These are phyloP conservation scores for Sminthopsis crassicaudata DNA, from an alignment of 2,113 vertebrate species.

Conservation along the genomic window DNA sequence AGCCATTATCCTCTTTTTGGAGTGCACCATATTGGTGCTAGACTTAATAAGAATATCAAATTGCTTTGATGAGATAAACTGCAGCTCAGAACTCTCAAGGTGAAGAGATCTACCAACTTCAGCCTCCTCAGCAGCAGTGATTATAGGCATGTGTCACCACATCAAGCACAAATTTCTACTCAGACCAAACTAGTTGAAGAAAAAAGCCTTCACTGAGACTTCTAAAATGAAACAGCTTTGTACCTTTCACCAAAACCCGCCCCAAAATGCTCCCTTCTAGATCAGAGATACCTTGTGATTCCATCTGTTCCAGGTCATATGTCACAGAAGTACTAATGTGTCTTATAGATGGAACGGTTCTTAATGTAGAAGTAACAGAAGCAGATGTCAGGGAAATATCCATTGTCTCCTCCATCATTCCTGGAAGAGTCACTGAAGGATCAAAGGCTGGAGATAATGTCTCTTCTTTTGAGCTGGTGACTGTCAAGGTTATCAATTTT, in stretches of 20 bases:
- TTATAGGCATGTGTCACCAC: background rate
- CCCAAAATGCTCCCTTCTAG: conserved; percentile 39
- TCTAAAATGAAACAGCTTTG: background rate
- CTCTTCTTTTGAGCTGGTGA: conserved; percentile 68
- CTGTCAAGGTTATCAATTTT: conserved; percentile 52
- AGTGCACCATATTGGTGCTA: background rate
- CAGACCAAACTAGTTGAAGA: background rate
- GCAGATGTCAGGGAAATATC: conserved; percentile 60
- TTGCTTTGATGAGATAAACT: background rate
- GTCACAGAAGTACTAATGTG: conserved; percentile 77
- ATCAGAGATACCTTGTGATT: conserved; percentile 90
- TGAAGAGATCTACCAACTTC: background rate
- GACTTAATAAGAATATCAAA: background rate
- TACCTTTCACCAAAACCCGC: background rate
- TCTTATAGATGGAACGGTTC: conserved; percentile 71
- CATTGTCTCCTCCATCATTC: conserved; percentile 61
- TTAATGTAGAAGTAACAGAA: conserved; percentile 68
- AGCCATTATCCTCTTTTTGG: background rate
- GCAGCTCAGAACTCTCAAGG: background rate
- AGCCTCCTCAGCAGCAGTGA: background rate
- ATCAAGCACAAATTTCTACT: background rate
- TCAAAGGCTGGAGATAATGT: conserved; percentile 38
- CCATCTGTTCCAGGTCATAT: conserved; percentile 86
- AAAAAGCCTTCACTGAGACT: background rate
- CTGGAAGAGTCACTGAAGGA: conserved; percentile 61